A percentile compares a stretch with the other conserved stretches of the same genome.
Evolutionary conservation across 2,888 invertebrate genomes (phyloP).

Genomic region (Aspidapion aeneum): DNA sequence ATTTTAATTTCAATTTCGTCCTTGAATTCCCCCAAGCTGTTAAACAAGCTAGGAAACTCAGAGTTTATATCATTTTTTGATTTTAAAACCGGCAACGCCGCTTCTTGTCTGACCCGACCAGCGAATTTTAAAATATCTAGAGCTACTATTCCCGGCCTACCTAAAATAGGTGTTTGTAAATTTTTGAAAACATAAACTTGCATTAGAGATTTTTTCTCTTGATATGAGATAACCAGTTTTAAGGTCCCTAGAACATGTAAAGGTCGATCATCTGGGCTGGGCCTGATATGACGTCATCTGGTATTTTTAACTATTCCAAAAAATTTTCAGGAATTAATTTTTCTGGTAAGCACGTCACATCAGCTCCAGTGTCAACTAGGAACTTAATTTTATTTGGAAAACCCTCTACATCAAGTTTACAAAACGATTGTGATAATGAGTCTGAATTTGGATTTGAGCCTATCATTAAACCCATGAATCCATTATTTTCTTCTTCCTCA

Average conservation of each 20-base stretch:
- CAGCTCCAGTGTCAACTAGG: slow-evolving; percentile 14
- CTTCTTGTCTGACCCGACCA: too few species aligned
- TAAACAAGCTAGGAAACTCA: too few species aligned
- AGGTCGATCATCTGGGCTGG: slow-evolving; percentile 12
- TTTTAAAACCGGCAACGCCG: too few species aligned
- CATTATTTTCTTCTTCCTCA: background rate
- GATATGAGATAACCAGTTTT: background rate
- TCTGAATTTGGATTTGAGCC: slow-evolving; percentile 1
- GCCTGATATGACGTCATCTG: slow-evolving; percentile 14
- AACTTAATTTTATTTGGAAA: slow-evolving; percentile 5
- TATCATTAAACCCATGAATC: slow-evolving; percentile 1
- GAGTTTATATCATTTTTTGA: too few species aligned
- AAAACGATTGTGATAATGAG: slow-evolving; percentile 11
- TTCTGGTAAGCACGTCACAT: slow-evolving; percentile 11
- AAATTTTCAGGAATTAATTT: slow-evolving; percentile 8
- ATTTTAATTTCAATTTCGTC: slow-evolving; percentile 12
- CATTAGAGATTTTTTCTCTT: background rate
- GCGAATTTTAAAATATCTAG: slow-evolving; percentile 3
- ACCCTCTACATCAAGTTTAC: slow-evolving; percentile 10
- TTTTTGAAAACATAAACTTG: slow-evolving; percentile 2
- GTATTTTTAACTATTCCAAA: too few species aligned
- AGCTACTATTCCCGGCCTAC: slow-evolving; percentile 1
- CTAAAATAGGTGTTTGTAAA: too few species aligned
- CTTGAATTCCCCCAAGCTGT: slow-evolving; percentile 3
- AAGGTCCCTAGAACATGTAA: slow-evolving; percentile 6